Percentiles rank a stretch among this genome's conserved stretches.
phyloP scores from a whole-genome alignment of 1,140 invertebrate genomes.

The Brachionus calyciflorus region DNA sequence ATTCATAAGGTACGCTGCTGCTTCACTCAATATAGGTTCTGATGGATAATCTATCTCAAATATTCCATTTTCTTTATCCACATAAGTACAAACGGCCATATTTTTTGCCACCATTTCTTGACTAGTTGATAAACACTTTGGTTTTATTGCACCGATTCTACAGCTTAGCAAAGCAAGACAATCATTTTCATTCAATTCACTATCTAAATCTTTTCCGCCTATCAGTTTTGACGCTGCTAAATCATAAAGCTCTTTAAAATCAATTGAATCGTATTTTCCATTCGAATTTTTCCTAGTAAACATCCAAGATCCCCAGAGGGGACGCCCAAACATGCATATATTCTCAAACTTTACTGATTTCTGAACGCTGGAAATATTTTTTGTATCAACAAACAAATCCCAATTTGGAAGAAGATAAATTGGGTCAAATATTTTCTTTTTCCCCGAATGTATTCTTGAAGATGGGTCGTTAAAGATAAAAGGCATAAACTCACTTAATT shows the following conservation, averaged over 20 bases:
- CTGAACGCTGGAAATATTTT: neutral
- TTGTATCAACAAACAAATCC: neutral
- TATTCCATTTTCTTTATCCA: neutral
- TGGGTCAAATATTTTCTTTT: neutral
- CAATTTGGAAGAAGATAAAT: conserved; percentile 18
- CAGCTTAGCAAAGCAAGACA: neutral
- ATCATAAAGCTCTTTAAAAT: neutral
- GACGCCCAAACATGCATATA: neutral
- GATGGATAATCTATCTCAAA: conserved; percentile 36
- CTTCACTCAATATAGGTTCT: conserved; percentile 19
- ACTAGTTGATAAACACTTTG: neutral
- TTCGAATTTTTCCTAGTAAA: neutral
- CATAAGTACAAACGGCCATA: conserved; percentile 16
- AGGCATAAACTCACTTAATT: neutral
- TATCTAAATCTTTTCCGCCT: neutral
- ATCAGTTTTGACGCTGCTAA: neutral
- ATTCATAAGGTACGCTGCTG: neutral
- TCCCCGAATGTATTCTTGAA: neutral
- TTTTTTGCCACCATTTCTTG: neutral
- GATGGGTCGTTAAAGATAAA: neutral
- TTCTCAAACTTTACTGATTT: neutral
- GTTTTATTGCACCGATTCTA: neutral
- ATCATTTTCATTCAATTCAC: neutral
- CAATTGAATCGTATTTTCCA: neutral
- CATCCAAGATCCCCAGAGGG: neutral